These are phyloP conservation scores for Charadrius vociferus DNA, from an alignment of 2,113 vertebrate species.

Conservation along the genomic window DNA sequence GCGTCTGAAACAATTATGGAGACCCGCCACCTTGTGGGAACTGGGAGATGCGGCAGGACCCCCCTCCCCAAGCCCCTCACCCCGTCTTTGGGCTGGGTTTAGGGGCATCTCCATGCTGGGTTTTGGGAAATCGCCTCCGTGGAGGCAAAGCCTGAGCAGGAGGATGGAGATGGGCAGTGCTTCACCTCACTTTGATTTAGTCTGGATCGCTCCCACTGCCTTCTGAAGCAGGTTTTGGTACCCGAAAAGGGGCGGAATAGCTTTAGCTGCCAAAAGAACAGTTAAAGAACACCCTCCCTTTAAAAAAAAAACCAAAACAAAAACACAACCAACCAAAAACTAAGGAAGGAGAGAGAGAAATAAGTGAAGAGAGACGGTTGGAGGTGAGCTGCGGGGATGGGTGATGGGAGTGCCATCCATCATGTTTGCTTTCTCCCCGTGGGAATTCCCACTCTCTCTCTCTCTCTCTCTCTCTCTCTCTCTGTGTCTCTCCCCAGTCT, in stretches of 20 bases:
- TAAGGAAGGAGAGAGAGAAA: neutral
- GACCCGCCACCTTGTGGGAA: constrained; percentile 51
- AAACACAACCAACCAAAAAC: too few species aligned
- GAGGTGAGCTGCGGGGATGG: neutral
- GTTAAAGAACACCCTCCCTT: neutral
- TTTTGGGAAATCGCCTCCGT: neutral
- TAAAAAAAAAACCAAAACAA: neutral
- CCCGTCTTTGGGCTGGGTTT: neutral
- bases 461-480: neutral
- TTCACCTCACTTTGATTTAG: neutral
- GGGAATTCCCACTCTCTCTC: neutral
- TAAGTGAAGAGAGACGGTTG: neutral
- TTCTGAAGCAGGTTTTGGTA: neutral
- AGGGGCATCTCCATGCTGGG: neutral
- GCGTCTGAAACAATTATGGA: neutral
- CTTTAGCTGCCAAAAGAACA: neutral
- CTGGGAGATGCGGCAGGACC: neutral
- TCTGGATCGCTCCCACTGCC: rapidly evolving
- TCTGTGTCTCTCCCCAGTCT: neutral
- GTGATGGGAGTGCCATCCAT: constrained; percentile 45
- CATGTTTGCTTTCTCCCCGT: neutral
- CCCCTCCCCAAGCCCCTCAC: neutral
- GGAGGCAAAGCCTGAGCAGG: rapidly evolving
- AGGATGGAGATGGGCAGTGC: neutral
- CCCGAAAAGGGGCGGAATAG: neutral